Base-by-base conservation (phyloP, 2,797 vertebrate species). In the Pangasius mekongensis region DNA sequence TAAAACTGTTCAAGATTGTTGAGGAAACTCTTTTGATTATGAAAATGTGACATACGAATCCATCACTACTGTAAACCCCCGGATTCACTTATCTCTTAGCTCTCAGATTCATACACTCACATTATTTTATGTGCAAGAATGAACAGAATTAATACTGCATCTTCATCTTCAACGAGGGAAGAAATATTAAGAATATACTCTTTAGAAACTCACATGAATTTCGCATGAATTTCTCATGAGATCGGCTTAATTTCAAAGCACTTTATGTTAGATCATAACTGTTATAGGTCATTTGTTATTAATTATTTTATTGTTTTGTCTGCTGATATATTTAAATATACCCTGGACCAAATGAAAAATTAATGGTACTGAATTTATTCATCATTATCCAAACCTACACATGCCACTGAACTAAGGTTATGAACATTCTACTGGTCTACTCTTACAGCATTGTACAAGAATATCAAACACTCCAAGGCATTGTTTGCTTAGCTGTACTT, bases 401-500 rank as follows among this genome's bases (percentile, higher is more conserved):
- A 22, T 39, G 36, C 9, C 8, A 49, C 77, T 22, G 18, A 13
- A 30, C 20, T 36, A 36, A 58, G 18, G 18, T 81, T 81, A 24
- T 2, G 20, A 58, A 58, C 10, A 5, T 58, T 33, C 27, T 49
- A 24, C 39, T 43, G 0, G 43, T 8, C 47, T 18, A 16, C 5
- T 11, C 33, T 20, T 5, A 66, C 66, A 7, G 1, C 62, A 33
- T 27, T 3, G 33, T n/a, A 30, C 54, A 43, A 30, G 16, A 60
- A 52, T 66, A 27, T 3, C 73, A 80, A 52, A 27, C 30, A 56
- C 33, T 73, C 56, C n/a, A 16, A 62, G 27, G 27, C 39, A 4
- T 87, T 62, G 14, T 82, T 83, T 73, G 24, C 33, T 30, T 10
- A n/a, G 49, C 14, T 56, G 52, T 85, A 78, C 22, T 85, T 66